A percentile compares a stretch with the other conserved stretches of the same genome.
Conservation (phyloP, 2,888 invertebrate genomes). For the Xylophagus ater region DNA sequence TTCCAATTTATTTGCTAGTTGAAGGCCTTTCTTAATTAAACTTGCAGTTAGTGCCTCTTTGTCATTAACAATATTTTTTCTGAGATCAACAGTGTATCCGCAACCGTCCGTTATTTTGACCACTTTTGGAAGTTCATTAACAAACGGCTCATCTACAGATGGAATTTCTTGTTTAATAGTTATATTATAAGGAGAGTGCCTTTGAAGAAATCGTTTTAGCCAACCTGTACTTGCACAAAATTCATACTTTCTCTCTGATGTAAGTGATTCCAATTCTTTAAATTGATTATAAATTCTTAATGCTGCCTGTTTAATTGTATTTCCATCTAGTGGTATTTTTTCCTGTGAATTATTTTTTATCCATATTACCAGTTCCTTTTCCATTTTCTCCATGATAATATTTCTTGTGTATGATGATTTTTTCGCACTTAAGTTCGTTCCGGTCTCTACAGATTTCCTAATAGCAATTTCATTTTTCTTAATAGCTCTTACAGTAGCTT, state of each 20-base stretch:
- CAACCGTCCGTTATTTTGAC: too few relatives aligned
- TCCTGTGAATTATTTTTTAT: conserved; percentile 18
- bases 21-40: too few relatives aligned
- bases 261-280: conserved; percentile 14
- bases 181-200: conserved; percentile 20
- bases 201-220: conserved; percentile 19
- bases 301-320: conserved; percentile 18
- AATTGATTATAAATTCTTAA: conserved; percentile 16
- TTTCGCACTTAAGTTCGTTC: not conserved
- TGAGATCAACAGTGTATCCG: too few relatives aligned
- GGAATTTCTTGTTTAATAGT: conserved; percentile 21
- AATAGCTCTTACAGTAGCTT: conserved; percentile 3
- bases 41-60: too few relatives aligned
- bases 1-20: too few relatives aligned
- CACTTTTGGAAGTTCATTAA: not conserved
- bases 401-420: conserved; percentile 12
- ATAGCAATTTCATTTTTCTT: not conserved
- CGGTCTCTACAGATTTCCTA: too few relatives aligned
- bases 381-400: conserved; percentile 18
- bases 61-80: too few relatives aligned
- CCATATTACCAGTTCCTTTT: conserved; percentile 20
- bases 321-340: conserved; percentile 15
- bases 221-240: conserved; percentile 19
- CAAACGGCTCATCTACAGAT: conserved; percentile 17
- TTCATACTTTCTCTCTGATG: not conserved